A percentile compares a stretch with the other conserved stretches of the same genome.
Conservation (phyloP, 2,113 vertebrate species). For the Corythornis madagascariensis region DNA sequence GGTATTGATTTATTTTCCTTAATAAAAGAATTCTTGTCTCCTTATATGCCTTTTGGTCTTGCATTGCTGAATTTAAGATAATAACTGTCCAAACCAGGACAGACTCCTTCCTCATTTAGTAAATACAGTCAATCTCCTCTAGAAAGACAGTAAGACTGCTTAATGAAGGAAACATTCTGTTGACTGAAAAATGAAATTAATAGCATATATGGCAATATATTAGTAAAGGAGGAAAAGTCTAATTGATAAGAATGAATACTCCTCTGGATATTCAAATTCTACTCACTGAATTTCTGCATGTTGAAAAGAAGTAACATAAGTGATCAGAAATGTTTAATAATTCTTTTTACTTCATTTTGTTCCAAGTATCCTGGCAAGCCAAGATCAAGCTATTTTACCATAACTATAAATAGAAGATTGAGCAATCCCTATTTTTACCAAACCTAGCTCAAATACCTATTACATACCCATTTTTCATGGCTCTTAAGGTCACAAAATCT, state of each 20-base stretch:
- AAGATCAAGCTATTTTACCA: background rate
- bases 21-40: too few relatives aligned
- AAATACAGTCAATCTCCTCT: background rate
- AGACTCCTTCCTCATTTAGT: background rate
- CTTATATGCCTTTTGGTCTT: too few relatives aligned
- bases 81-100: too few relatives aligned
- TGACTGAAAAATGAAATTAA: background rate
- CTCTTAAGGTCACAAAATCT: constrained; percentile 2
- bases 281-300: background rate
- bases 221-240: background rate
- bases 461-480: background rate
- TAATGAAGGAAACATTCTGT: background rate
- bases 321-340: background rate
- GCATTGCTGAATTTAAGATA: too few relatives aligned
- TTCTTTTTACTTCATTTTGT: background rate
- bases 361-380: background rate
- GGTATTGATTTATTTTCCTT: too few relatives aligned
- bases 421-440: background rate
- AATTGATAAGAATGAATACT: background rate
- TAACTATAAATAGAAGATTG: background rate
- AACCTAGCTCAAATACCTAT: background rate
- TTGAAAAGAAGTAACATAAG: background rate
- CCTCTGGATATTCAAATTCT: background rate
- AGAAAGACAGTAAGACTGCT: background rate
- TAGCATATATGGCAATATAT: background rate